Evolutionary conservation across 2,888 invertebrate genomes (phyloP).

Genomic region (Epirrhoe alternata): DNA sequence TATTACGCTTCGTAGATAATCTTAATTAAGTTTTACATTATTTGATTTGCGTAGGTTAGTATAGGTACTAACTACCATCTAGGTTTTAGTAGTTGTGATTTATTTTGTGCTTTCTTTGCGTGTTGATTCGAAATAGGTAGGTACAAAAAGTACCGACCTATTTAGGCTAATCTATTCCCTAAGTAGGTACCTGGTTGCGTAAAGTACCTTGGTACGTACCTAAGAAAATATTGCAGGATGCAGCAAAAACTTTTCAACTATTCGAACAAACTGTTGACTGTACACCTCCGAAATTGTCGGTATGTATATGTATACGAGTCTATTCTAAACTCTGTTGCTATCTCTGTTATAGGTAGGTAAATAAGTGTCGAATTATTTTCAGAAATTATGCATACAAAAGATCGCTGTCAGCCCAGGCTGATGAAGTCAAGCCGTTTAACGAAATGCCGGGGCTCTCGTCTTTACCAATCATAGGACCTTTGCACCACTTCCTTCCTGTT

Average conservation of each 20-base stretch:
- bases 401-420: slow-evolving; percentile 11
- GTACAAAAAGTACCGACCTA: no score
- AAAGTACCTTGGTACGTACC: not conserved
- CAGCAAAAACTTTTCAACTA: slow-evolving; percentile 10
- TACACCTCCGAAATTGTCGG: slow-evolving; percentile 43
- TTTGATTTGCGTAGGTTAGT: no score
- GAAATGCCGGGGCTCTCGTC: slow-evolving; percentile 70
- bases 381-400: slow-evolving; percentile 14
- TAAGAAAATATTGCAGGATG: slow-evolving; percentile 12
- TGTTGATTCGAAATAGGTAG: no score
- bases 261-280: slow-evolving; percentile 31
- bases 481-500: slow-evolving; percentile 40
- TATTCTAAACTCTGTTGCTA: no score
- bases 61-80: no score
- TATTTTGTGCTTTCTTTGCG: no score
- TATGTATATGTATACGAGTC: slow-evolving; percentile 5
- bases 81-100: no score
- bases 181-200: no score
- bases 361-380: slow-evolving; percentile 2
- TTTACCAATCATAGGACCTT: slow-evolving; percentile 67
- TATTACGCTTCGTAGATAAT: not conserved
- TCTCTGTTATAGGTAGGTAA: not conserved
- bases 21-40: no score
- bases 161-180: no score
- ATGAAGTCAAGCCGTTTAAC: slow-evolving; percentile 57